Evolutionary conservation across 2,888 invertebrate genomes (phyloP).

Genomic region (Clistopyga incitator): DNA sequence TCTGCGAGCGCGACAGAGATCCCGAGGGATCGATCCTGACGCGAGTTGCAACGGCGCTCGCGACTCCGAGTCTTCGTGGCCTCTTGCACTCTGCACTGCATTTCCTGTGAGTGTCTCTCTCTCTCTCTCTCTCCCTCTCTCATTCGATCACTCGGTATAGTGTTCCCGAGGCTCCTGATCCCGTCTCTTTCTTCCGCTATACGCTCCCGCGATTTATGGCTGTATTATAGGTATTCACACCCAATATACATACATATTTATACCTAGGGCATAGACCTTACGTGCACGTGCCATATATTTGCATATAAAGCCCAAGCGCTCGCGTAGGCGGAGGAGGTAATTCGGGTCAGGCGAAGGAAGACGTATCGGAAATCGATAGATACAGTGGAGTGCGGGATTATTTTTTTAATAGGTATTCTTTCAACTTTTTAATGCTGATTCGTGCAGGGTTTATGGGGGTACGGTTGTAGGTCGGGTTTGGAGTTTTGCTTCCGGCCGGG

Average conservation of each 20-base stretch:
- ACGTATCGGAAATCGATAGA: background rate
- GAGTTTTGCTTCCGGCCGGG: background rate
- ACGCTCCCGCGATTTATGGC: background rate
- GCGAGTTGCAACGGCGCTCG: conserved; percentile 42
- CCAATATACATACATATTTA: conserved; percentile 47
- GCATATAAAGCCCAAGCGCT: background rate
- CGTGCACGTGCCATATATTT: conserved; percentile 26
- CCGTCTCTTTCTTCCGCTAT: conserved; percentile 33
- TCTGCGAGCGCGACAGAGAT: conserved; percentile 50
- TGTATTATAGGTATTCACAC: conserved; percentile 54
- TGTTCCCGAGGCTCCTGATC: conserved; percentile 12
- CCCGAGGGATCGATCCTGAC: conserved; percentile 64
- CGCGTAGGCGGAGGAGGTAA: background rate
- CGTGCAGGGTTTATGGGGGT: background rate
- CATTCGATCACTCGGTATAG: too few species aligned
- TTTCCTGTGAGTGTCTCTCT: too few species aligned
- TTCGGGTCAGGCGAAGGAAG: conserved; percentile 1
- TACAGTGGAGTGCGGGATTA: background rate
- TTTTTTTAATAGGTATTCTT: background rate
- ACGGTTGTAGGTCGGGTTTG: background rate
- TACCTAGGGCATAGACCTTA: conserved; percentile 22
- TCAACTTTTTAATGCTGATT: background rate
- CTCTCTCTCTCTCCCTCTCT: too few species aligned
- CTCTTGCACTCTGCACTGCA: conserved; percentile 36
- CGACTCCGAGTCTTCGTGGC: conserved; percentile 50